phyloP scores from a whole-genome alignment of 1,140 invertebrate genomes.

The Lordiphosa clarofinis region DNA sequence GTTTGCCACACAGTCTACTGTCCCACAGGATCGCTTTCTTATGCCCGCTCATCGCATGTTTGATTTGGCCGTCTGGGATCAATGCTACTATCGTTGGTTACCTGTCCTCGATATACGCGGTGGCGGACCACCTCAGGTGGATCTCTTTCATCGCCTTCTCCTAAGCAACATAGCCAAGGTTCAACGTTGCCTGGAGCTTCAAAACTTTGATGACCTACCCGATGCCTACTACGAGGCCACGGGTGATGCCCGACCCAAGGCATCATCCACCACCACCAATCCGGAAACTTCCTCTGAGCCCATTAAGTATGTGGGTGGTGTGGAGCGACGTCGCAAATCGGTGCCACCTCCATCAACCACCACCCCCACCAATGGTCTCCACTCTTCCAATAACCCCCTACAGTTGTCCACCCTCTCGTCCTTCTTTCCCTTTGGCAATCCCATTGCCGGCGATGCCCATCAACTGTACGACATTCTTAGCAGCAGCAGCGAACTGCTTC shows the following conservation, averaged over 20 bases:
- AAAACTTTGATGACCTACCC: conserved; percentile 70
- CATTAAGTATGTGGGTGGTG: conserved; percentile 69
- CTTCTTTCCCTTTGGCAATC: conserved; percentile 81
- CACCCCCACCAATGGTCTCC: conserved; percentile 41
- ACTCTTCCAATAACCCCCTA: conserved; percentile 27
- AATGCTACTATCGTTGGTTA: conserved; percentile 94
- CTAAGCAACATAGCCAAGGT: conserved; percentile 82
- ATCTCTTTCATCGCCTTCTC: conserved; percentile 82
- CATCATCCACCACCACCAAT: conserved; percentile 4
- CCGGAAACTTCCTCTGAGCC: conserved; percentile 1
- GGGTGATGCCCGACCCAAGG: conserved; percentile 33
- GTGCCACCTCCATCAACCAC: conserved; percentile 11
- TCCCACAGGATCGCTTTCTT: conserved; percentile 78
- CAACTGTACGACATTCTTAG: conserved; percentile 73
- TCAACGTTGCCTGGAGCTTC: conserved; percentile 73
- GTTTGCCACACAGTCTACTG: conserved; percentile 62
- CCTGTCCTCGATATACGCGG: conserved; percentile 89
- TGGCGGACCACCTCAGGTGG: conserved; percentile 86
- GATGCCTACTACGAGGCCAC: conserved; percentile 59
- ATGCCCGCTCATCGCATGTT: conserved; percentile 82
- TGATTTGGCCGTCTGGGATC: conserved; percentile 89
- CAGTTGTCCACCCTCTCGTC: conserved; percentile 78
- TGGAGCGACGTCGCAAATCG: conserved; percentile 58
- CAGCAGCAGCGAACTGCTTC: conserved; percentile 61
- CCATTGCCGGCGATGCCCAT: conserved; percentile 69